These are phyloP conservation scores for Bombyx mandarina DNA, from an alignment of 1,140 invertebrate genomes.

Conservation along the genomic window DNA sequence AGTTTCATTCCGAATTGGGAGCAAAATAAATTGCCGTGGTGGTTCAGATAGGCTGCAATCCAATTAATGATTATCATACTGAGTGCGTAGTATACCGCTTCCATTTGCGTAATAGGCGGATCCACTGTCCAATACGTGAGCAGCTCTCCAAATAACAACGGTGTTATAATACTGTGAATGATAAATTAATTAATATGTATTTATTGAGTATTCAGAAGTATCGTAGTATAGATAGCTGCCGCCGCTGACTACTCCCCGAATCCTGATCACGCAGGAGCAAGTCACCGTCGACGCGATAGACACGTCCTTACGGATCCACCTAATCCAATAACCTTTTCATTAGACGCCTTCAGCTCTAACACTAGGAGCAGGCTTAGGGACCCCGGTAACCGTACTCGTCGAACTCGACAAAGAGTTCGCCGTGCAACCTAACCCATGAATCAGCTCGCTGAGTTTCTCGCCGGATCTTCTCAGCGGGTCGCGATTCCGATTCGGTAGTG, in stretches of 20 bases:
- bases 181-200: conserved; percentile 8
- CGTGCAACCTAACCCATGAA: no score
- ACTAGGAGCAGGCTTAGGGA: no score
- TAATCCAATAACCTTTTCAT: no score
- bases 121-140: conserved; percentile 70
- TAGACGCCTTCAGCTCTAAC: no score
- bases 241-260: no score
- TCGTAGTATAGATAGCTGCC: background rate
- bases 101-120: conserved; percentile 21
- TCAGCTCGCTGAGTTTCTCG: no score
- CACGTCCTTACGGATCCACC: no score
- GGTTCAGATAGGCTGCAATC: conserved; percentile 41
- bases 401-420: no score
- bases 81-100: conserved; percentile 48
- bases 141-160: conserved; percentile 70
- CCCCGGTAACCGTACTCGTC: no score
- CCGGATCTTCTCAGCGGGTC: no score
- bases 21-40: conserved; percentile 61
- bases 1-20: conserved; percentile 74
- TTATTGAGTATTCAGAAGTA: background rate
- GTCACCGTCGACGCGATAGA: no score
- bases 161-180: conserved; percentile 53
- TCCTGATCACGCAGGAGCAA: background rate
- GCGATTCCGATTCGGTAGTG: no score
- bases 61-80: conserved; percentile 47